These are phyloP conservation scores for Lytechinus pictus DNA, from an alignment of 35 echinoderm and acorn worm species.

Conservation along the genomic window DNA sequence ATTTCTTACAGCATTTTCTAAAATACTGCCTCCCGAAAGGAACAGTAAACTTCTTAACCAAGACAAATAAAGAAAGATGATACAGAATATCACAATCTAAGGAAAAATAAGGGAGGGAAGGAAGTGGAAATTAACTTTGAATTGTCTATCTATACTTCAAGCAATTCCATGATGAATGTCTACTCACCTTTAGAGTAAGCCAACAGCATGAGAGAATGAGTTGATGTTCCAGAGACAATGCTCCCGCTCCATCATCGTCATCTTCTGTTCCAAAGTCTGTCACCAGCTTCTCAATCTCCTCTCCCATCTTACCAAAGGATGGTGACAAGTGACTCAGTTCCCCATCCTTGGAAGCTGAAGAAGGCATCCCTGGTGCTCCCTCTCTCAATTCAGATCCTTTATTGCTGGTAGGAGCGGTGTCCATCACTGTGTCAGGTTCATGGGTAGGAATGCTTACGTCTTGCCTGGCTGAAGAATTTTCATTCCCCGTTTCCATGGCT, in stretches of 20 bases:
- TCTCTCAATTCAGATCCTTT: not conserved
- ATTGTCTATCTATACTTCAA: not conserved
- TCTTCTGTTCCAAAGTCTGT: constrained; percentile 59
- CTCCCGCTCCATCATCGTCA: constrained; percentile 8
- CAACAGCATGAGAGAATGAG: constrained; percentile 90
- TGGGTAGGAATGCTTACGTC: not conserved
- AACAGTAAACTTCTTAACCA: not conserved
- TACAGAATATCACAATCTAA: no score
- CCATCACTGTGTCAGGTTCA: not conserved
- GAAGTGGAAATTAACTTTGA: no score
- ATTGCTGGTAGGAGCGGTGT: not conserved
- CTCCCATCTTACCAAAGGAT: constrained; percentile 94
- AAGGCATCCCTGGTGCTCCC: not conserved
- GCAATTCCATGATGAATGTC: not conserved
- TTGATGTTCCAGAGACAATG: constrained; percentile 76
- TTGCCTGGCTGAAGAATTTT: not conserved
- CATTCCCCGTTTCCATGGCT: not conserved
- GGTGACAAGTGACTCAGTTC: constrained; percentile 61
- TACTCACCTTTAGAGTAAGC: constrained; percentile 90
- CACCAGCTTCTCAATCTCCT: constrained; percentile 85
- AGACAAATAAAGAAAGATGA: no score
- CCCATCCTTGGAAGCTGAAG: not conserved
- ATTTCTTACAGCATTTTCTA: no score
- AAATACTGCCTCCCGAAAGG: not conserved
- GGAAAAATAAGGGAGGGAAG: no score